Base-by-base conservation (phyloP, 2,888 invertebrate species). In the Scelioninae gen. 1 region DNA sequence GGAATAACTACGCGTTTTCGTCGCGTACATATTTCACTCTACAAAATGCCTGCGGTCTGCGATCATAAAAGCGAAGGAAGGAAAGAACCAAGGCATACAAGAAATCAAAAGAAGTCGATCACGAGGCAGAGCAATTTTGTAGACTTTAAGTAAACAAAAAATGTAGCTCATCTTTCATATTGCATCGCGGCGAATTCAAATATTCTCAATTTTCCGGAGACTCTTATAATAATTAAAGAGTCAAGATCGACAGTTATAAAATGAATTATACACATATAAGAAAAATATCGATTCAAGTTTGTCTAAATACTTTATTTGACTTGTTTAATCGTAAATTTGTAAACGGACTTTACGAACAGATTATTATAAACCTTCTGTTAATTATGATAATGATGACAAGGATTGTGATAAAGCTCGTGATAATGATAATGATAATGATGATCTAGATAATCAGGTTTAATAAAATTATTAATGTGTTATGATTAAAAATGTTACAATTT, bases 21-120 rank as follows among this genome's bases (percentile, higher is more conserved):
- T 84, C 82, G 84, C 77, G 83, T 86, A 87, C 87, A 87, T 87
- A 86, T 87, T 88, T 87, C 84, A 87, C 84, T 85, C 76, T 77
- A 83, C 84, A 88, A 88, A 88, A 85, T 84, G 84, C 85, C 86
- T 85, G 78, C 76, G 69, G 81, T 69, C 79, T 69, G 76, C 84
- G 84, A 87, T 86, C 82, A 68, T 77, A 65, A 76, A 85, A 83
- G 75, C 75, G 71, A 62, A 65, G 45, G 81, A 76, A 86, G 58
- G 75, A 75, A 83, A 63, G 60, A 83, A 69, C 66, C 63, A 76
- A 82, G 79, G 65, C 65, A 74, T 66, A 82, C 69, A 77, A 74
- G 69, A 76, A 82, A 81, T 78, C 82, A 82, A 84, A 84, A 82
- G 75, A 82, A 84, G 72, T 82, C 82, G 77, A 82, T 82, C 82